A percentile compares a stretch with the other conserved stretches of the same genome.
phyloP scores from a whole-genome alignment of 1,140 invertebrate species.

The Musca vetustissima region DNA sequence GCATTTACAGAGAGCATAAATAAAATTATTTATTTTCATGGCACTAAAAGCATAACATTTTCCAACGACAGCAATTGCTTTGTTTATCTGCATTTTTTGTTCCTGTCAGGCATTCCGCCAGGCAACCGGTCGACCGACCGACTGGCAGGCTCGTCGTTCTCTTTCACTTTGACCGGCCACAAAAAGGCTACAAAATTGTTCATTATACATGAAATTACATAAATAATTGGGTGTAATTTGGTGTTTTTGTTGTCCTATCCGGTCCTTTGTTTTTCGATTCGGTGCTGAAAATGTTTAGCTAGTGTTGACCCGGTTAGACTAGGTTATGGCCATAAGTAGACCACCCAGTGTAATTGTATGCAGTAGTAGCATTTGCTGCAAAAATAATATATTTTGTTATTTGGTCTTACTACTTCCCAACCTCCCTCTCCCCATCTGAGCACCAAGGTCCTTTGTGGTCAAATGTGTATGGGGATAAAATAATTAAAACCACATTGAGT shows the following conservation, averaged over 20 bases:
- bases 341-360: slow-evolving; percentile 4
- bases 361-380: neutral
- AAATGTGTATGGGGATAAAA: neutral
- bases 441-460: neutral
- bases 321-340: neutral
- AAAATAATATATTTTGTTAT: too few relatives aligned
- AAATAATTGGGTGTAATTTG: slow-evolving; percentile 15
- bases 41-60: neutral
- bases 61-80: slow-evolving; percentile 5
- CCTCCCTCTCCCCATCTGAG: too few relatives aligned
- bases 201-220: slow-evolving; percentile 18
- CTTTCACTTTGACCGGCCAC: too few relatives aligned
- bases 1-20: neutral
- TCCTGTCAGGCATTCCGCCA: too few relatives aligned
- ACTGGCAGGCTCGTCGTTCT: too few relatives aligned
- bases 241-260: neutral
- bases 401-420: too few relatives aligned
- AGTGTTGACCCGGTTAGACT: neutral
- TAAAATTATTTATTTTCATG: slow-evolving; percentile 18
- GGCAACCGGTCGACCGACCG: too few relatives aligned
- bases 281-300: neutral
- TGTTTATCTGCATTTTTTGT: neutral
- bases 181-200: slow-evolving; percentile 10
- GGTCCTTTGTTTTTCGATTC: neutral
- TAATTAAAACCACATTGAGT: slow-evolving; percentile 22